Evolutionary conservation across 2,113 vertebrate species (phyloP), one percentile per base, ranked within the genome.

Genomic region (Nothoprocta pentlandii): DNA sequence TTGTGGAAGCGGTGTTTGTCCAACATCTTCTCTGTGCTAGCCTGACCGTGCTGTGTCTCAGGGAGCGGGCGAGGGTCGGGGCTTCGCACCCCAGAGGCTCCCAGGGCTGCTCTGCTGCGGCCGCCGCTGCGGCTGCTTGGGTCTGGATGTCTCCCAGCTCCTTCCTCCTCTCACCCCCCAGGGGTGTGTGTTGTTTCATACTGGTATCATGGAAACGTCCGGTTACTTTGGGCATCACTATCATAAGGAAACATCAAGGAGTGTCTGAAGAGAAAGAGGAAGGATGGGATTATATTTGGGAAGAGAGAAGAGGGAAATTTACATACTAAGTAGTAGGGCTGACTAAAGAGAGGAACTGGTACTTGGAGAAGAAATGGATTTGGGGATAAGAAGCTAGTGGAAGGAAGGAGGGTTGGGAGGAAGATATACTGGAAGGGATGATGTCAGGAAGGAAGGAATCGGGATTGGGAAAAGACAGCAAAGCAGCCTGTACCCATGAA

Each of bases 241-340:
- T 58, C 32, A 32, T 32, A 58, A 58, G 54, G 54, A 58, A 30
- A 32, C 54, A 58, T 58, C 54, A 58, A 32, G 23, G 85, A 8
- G 10, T 2, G 1, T 69, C 49, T 21, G 36, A 42, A 46, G 16
- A 59, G 22, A 39, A 14, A 66, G 54, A 82, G 49, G 56, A 93
- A 67, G 30, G 26, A 20, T 78, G 36, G 16, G 46, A 25, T 79
- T 87, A 8, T 63, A 41, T 56, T 46, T 78, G n/a, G n/a, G n/a
- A 80, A 63, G 66, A 74, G 17, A 23, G 9, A 51, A 39, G 36
- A 39, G 36, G 19, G 53, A 64, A 68, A 67, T 71, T 21, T 63
- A 26, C 21, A 17, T 84, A 9, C 46, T 0, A 0, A 0, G 0
- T 46, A 17, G 5, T 21, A 68, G 25, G 17, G 54, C 21, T 58